Base-by-base conservation (phyloP, 2,113 vertebrate species). In the Tretioscincus oriximinensis region DNA sequence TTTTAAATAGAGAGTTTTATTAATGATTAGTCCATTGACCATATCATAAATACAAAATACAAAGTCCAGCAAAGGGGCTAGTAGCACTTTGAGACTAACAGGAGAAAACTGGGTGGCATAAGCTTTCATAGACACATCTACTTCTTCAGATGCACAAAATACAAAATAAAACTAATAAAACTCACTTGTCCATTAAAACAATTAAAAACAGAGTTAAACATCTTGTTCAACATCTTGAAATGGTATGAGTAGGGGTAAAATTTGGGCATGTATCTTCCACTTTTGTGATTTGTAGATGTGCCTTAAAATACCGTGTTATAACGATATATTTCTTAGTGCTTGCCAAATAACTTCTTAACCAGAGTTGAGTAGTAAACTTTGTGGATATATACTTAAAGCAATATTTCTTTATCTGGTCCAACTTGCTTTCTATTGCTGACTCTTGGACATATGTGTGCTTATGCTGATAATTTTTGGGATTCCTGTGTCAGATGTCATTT, bases 381-480 rank as follows among this genome's bases (percentile, higher is more conserved):
- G 24, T 31, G 29, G 54, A 66, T 73, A 54, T 58, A 8, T 75
- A 64, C 73, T 41, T 75, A 67, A 54, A 54, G 26, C 26, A 58
- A 29, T 58, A 70, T 41, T 47, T 63, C 67, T 29, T 20, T 47
- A 4, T 76, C 65, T 26, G 11, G 77, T 54, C 29, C 81, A 10
- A 0, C 70, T 5, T 67, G 49, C 21, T 67, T 29, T 7, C n/a
- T 41, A 0, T 5, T 68, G 21, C 9, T 47, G 14, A 63, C 58
- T 58, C 14, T 58, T 58, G 54, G 12, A 18, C 18, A 0, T 24
- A 31, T 68, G n/a, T 54, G 29, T 74, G 16, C 22, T 49, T 45
- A 3, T 1, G 10, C 29, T 69, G 5, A 41, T 41, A 41, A 28
- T 69, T 4, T 6, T 49, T 21, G 21, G 2, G 0, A 22, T 41